Evolutionary conservation across 53 echinoderm and acorn worm species (phyloP).

Genomic region (Holothuria leucospilota): DNA sequence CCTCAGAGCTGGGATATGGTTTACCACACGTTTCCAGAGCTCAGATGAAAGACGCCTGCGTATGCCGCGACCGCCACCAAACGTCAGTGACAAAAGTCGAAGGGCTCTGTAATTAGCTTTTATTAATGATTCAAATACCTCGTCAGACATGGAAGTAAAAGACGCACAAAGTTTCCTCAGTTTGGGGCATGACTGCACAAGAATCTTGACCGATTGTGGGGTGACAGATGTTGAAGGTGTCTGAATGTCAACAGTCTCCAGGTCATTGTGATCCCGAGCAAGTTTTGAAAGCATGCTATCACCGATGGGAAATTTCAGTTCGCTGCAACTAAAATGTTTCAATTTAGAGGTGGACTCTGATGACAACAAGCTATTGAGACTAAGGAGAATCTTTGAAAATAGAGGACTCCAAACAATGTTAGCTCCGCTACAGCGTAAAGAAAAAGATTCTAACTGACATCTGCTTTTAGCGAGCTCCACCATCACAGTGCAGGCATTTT

Average conservation of each 20-base stretch:
- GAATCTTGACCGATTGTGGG: constrained; percentile 25
- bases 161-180: constrained; percentile 39
- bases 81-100: not conserved
- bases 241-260: constrained; percentile 42
- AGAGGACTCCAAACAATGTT: constrained; percentile 41
- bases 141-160: constrained; percentile 22
- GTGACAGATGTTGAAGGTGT: constrained; percentile 38
- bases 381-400: constrained; percentile 30
- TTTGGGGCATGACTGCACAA: constrained; percentile 24
- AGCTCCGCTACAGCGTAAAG: constrained; percentile 19
- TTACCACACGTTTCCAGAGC: constrained; percentile 1
- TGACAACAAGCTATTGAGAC: constrained; percentile 14
- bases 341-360: constrained; percentile 18
- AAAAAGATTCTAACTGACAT: constrained; percentile 33
- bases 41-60: constrained; percentile 13
- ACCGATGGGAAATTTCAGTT: constrained; percentile 39
- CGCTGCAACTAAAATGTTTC: constrained; percentile 43
- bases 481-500: constrained; percentile 26
- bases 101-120: constrained; percentile 4
- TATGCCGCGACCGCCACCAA: constrained; percentile 19
- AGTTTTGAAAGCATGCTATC: constrained; percentile 39
- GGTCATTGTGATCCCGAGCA: constrained; percentile 13
- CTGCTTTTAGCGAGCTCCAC: constrained; percentile 6
- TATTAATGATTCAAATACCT: not conserved
- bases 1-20: constrained; percentile 5